These are phyloP conservation scores for Machimus atricapillus DNA, from an alignment of 2,888 invertebrate genomes.

Conservation along the genomic window DNA sequence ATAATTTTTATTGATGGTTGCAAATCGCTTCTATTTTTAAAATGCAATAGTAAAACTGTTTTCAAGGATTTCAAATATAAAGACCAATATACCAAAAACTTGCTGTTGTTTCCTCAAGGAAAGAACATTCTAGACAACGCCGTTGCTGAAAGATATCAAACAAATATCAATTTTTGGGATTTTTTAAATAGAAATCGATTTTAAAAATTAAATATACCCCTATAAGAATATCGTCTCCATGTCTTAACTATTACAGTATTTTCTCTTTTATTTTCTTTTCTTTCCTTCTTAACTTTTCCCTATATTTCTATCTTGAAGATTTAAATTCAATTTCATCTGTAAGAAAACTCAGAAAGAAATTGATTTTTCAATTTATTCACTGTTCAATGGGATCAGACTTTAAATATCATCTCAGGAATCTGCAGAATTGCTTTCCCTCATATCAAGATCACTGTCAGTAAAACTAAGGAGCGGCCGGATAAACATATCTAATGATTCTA, in stretches of 20 bases:
- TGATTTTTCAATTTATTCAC: background rate
- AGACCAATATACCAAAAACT: background rate
- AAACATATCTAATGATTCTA: slow-evolving; percentile 3
- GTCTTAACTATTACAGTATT: too few species aligned
- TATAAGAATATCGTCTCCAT: too few species aligned
- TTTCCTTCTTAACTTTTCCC: background rate
- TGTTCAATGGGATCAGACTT: background rate
- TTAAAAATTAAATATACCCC: too few species aligned
- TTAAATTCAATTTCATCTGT: background rate
- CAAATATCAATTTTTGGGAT: too few species aligned
- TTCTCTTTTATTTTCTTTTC: background rate
- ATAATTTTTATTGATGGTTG: background rate
- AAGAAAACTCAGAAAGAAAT: background rate
- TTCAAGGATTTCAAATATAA: background rate
- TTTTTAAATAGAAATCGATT: too few species aligned
- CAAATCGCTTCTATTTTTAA: too few species aligned
- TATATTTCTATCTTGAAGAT: background rate
- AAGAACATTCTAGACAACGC: too few species aligned
- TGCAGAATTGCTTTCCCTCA: background rate
- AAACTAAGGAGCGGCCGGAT: background rate
- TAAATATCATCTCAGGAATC: background rate
- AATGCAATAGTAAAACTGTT: too few species aligned
- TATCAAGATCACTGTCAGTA: background rate
- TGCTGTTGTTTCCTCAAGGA: too few species aligned
- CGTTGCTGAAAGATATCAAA: too few species aligned